These are phyloP conservation scores for Manacus vitellinus DNA, from an alignment of 2,113 vertebrate genomes.

Conservation along the genomic window DNA sequence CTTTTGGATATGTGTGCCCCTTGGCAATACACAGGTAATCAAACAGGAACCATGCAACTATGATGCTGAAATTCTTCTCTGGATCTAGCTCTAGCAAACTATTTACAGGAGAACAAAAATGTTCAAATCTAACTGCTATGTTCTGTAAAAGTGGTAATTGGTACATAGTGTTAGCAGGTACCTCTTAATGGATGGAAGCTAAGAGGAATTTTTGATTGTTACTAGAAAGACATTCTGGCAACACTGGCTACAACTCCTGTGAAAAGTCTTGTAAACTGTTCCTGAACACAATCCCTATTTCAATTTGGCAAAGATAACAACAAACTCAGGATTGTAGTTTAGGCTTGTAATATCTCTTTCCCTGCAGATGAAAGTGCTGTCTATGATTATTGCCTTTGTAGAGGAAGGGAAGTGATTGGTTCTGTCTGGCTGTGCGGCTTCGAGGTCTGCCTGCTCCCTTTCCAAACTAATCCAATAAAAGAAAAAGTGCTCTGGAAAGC, in stretches of 20 bases:
- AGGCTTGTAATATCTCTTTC: background rate
- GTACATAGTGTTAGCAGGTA: background rate
- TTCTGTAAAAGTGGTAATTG: background rate
- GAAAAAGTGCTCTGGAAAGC: background rate
- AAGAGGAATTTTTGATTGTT: background rate
- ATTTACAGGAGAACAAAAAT: background rate
- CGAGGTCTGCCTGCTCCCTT: background rate
- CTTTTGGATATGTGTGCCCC: accelerated
- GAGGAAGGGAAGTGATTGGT: background rate
- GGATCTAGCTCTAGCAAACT: background rate
- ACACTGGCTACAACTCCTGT: background rate
- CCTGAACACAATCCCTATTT: background rate
- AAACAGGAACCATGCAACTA: background rate
- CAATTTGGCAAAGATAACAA: background rate
- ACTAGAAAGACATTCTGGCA: background rate
- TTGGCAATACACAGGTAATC: background rate
- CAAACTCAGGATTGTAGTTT: background rate
- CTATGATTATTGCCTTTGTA: background rate
- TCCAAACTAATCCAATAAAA: conserved; percentile 24
- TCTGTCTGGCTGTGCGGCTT: background rate
- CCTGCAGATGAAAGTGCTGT: background rate
- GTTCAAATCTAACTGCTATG: background rate
- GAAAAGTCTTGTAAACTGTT: background rate
- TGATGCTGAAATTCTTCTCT: background rate
- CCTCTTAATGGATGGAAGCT: background rate